phyloP scores from a whole-genome alignment of 2,888 invertebrate species.

The Calameuta idolon region DNA sequence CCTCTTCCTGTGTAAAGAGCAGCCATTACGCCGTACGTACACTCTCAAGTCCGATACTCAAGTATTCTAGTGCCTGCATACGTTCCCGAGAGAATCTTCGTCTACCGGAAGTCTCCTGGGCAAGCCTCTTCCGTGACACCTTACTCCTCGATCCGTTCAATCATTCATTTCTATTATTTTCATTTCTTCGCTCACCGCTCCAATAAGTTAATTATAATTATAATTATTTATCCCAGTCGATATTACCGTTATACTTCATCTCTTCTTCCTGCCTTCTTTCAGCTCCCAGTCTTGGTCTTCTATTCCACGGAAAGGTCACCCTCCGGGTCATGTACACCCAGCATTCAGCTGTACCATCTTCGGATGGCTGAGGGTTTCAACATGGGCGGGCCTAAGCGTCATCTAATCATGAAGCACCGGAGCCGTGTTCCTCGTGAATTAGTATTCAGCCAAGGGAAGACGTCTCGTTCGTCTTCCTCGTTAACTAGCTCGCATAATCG shows the following conservation, averaged over 20 bases:
- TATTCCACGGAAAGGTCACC: background rate
- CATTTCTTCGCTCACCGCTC: background rate
- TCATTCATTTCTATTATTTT: background rate
- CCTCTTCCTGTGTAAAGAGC: constrained; percentile 54
- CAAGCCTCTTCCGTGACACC: background rate
- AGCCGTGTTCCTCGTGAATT: constrained; percentile 5
- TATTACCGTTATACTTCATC: constrained; percentile 16
- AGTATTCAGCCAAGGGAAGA: constrained; percentile 5
- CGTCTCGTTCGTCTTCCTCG: constrained; percentile 10
- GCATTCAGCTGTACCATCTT: background rate
- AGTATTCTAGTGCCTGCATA: constrained; percentile 34
- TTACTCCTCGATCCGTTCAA: background rate
- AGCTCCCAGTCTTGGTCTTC: constrained; percentile 9
- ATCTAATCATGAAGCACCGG: background rate
- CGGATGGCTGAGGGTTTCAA: background rate
- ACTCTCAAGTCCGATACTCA: background rate
- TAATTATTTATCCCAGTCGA: background rate
- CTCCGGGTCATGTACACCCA: background rate
- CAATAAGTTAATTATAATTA: background rate
- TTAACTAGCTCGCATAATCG: constrained; percentile 10
- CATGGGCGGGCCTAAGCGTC: constrained; percentile 5
- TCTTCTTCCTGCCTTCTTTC: constrained; percentile 16
- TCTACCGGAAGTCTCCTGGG: background rate
- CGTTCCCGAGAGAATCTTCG: constrained; percentile 18
- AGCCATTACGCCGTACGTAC: constrained; percentile 46